Conservation (phyloP, 2,113 vertebrate genomes). For the Bos javanicus region DNA sequence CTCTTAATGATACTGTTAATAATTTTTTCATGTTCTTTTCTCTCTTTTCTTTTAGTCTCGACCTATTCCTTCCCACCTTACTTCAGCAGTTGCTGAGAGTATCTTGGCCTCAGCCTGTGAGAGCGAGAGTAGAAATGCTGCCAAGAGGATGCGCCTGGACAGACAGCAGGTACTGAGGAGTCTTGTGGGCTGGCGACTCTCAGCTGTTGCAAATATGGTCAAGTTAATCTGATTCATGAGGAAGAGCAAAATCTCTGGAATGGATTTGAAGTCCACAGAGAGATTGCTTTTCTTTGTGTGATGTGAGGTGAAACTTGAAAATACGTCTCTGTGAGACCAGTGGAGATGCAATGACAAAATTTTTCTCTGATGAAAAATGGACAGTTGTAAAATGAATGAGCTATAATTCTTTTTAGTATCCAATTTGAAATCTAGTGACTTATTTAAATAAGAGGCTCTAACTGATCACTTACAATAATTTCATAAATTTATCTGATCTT, state of each 20-base stretch:
- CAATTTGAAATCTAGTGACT: not conserved
- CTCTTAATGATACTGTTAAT: conserved; percentile 73
- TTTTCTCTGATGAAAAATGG: not conserved
- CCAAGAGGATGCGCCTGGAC: conserved; percentile 90
- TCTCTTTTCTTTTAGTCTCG: conserved; percentile 84
- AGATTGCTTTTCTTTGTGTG: conserved; percentile 37
- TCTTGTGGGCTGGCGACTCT: conserved; percentile 7
- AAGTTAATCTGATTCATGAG: conserved; percentile 8
- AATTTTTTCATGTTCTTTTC: conserved; percentile 64
- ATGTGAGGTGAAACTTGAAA: not conserved
- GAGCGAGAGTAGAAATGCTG: conserved; percentile 89
- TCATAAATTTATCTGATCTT: not conserved
- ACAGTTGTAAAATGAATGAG: not conserved
- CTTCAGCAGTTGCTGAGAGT: conserved; percentile 91
- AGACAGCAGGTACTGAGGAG: conserved; percentile 85
- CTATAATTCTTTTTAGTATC: not conserved
- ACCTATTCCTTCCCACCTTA: conserved; percentile 90
- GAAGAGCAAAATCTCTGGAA: conserved; percentile 4
- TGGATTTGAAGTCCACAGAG: not conserved
- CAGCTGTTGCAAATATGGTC: not conserved
- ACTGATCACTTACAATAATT: not conserved
- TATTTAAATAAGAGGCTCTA: not conserved
- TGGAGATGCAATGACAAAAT: not conserved
- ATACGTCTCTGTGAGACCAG: not conserved
- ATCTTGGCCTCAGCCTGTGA: conserved; percentile 90